Evolutionary conservation across 2,113 vertebrate genomes (phyloP).

Genomic region (Struthio camelus): DNA sequence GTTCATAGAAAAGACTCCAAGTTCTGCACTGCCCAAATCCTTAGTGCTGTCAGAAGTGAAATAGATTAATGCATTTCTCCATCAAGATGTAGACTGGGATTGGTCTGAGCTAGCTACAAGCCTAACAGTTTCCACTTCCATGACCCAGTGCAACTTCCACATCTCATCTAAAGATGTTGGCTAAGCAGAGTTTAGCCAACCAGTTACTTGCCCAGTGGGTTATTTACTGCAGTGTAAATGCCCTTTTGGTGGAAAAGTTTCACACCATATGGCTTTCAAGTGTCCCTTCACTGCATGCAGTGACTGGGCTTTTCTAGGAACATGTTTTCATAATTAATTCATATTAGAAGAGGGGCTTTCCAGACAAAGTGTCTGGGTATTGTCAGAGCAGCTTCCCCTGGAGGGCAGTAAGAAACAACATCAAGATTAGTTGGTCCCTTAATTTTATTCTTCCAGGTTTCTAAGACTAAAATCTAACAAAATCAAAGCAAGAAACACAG

Average conservation of each 20-base stretch:
- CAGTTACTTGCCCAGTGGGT: not conserved
- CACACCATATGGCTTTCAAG: not conserved
- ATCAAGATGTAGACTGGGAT: not conserved
- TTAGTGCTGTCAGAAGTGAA: not conserved
- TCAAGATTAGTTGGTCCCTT: not conserved
- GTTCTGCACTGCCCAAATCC: not conserved
- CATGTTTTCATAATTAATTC: not conserved
- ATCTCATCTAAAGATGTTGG: not conserved
- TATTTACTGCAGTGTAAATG: not conserved
- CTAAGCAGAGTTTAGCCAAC: not conserved
- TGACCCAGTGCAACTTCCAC: not conserved
- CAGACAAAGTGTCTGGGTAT: not conserved
- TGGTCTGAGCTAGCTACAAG: not conserved
- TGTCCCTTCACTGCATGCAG: not conserved
- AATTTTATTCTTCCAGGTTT: not conserved
- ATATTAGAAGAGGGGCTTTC: not conserved
- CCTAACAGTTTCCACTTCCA: not conserved
- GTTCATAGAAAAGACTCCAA: not conserved
- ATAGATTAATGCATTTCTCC: not conserved
- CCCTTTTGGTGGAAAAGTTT: not conserved
- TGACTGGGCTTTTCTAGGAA: not conserved
- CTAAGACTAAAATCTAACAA: not conserved
- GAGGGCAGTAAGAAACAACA: not conserved
- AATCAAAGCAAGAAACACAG: not conserved
- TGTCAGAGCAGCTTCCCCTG: not conserved